Evolutionary conservation across 1,140 invertebrate species (phyloP), one percentile per base, ranked within the genome.

Genomic region (Pteromalus puparum): DNA sequence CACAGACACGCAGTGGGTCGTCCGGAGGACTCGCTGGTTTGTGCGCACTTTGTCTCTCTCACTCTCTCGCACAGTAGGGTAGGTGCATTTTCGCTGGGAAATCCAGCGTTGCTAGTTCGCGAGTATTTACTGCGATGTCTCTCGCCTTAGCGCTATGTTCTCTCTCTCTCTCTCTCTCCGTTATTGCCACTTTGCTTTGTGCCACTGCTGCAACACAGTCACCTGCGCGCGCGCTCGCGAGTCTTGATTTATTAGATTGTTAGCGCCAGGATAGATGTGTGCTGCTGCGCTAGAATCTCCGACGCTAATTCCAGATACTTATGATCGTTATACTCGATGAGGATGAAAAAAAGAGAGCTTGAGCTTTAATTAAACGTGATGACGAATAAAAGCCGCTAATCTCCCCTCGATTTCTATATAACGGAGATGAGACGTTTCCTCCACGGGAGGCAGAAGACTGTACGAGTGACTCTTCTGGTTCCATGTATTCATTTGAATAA

Each of bases 151-250:
- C 46, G 28, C 21, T 30, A 28, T 30, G 68, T 24, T 72, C 26
- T 72, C 21, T 72, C 68, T 2, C n/a, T 70, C 24, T 70, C 67
- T 70, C 68, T 72, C 26, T 72, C 28, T 74, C 75, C 76, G 82
- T 79, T 79, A 84, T 84, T 83, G 75, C 82, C 82, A 83, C 65
- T 83, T 83, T 83, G 82, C 82, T 83, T 79, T 79, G 76, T 79
- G 28, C 26, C 15, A 28, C 26, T 26, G 28, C 38, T n/a, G 18
- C 38, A 28, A 28, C 28, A 1, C 79, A 15, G 34, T 83, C 82
- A 83, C 82, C 67, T 83, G 75, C 46, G 26, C 61, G 2, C 61
- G 1, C 72, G 73, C 28, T 10, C 38, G 26, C 38, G 38, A 61
- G 53, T 21, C 18, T 30, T 73, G 26, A 73, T 84, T 42, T 73